Evolutionary conservation across 2,113 vertebrate genomes (phyloP).

Genomic region (Chionis minor): DNA sequence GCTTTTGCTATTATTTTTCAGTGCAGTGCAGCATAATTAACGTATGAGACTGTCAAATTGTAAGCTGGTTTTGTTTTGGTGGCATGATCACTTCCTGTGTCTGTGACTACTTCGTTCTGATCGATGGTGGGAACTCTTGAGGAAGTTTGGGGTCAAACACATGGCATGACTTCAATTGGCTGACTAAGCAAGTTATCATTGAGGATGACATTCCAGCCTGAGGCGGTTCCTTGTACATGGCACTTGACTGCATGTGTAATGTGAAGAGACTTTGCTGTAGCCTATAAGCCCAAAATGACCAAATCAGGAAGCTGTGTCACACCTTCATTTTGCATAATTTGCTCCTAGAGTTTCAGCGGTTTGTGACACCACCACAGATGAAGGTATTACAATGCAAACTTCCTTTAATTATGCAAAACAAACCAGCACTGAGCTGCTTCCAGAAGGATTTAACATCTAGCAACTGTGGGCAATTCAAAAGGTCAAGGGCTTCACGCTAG

Average conservation of each 20-base stretch:
- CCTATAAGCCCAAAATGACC: neutral
- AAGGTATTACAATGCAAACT: neutral
- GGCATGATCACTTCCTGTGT: constrained; percentile 14
- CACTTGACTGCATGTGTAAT: neutral
- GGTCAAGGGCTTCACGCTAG: neutral
- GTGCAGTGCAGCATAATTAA: neutral
- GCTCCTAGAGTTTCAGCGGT: neutral
- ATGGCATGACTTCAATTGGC: neutral
- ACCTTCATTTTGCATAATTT: constrained; percentile 18
- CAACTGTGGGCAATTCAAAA: neutral
- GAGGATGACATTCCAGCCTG: neutral
- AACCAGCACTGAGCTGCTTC: neutral
- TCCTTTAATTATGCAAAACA: constrained; percentile 41
- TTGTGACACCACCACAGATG: neutral
- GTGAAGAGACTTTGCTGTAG: neutral
- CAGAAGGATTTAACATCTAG: neutral
- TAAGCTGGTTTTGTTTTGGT: neutral
- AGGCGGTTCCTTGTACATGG: neutral
- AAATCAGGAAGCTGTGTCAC: constrained; percentile 45
- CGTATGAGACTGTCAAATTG: neutral
- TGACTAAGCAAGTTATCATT: neutral
- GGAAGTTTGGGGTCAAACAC: constrained; percentile 13
- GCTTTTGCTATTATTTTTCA: neutral
- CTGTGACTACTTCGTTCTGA: constrained; percentile 29
- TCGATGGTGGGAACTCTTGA: neutral